Evolutionary conservation across 1,140 invertebrate species (phyloP).

Genomic region (Subanguina moxae): DNA sequence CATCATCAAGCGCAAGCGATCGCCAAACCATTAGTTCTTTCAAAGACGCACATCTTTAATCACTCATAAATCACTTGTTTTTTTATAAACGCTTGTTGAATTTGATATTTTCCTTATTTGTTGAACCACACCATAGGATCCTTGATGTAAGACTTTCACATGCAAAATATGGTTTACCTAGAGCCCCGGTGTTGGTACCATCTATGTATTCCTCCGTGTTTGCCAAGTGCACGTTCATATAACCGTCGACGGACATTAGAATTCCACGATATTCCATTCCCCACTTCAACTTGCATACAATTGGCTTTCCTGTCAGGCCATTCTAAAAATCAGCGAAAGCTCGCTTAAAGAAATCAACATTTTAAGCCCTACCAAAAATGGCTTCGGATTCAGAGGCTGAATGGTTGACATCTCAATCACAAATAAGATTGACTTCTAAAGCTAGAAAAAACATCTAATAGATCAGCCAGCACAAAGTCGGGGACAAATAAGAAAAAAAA

Average conservation of each 20-base stretch:
- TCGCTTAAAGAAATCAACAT: too few species aligned
- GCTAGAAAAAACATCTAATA: not conserved
- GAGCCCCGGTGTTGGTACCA: slow-evolving; percentile 79
- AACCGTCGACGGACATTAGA: slow-evolving; percentile 92
- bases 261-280: slow-evolving; percentile 99
- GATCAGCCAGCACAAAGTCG: too few species aligned
- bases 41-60: too few species aligned
- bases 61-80: too few species aligned
- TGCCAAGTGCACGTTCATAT: slow-evolving; percentile 97
- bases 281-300: slow-evolving; percentile 98
- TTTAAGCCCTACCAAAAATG: slow-evolving; percentile 72
- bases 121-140: too few species aligned
- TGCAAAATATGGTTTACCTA: too few species aligned
- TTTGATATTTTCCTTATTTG: too few species aligned
- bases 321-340: slow-evolving; percentile 64
- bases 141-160: too few species aligned
- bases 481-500: too few species aligned
- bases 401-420: slow-evolving; percentile 33
- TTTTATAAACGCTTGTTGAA: too few species aligned
- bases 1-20: too few species aligned
- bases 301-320: slow-evolving; percentile 90
- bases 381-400: slow-evolving; percentile 92
- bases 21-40: too few species aligned
- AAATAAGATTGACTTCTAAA: slow-evolving; percentile 1
- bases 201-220: slow-evolving; percentile 98